Base-by-base conservation (phyloP, 2,113 vertebrate genomes). In the Burhinus oedicnemus region DNA sequence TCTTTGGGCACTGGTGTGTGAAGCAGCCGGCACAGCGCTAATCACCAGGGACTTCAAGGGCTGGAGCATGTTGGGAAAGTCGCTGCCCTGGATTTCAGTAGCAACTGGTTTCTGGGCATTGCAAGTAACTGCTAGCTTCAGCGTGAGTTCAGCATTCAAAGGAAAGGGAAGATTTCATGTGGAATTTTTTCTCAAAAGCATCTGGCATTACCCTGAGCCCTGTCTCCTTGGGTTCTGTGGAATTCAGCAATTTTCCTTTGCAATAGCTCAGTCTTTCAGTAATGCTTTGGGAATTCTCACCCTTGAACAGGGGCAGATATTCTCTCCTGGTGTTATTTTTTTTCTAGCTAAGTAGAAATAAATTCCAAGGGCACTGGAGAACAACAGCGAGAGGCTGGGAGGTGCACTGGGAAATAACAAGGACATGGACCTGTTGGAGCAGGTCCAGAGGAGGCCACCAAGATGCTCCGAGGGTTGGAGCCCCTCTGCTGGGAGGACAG, bases 251-350 rank as follows among this genome's bases (percentile, higher is more conserved):
- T 69, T 52, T 86, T 40, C 26, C 68, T 40, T n/a, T 44, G 60
- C 9, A 44, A 8, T 29, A 70, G 32, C 21, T 52, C 0, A 0
- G 21, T 15, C 45, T 29, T 13, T 44, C 15, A 44, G 45, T 18
- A 9, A 11, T 49, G 18, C 60, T 61, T 66, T 49, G 89, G 64
- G 42, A 81, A 49, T 57, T 83, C 27, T 60, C 30, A n/a, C 21
- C 45, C 40, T 30, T 12, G 12, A 49, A 2, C 36, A 32, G 30
- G 2, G 21, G 45, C 80, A 58, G 45, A 6, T 52, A 11, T 30
- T 74, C 83, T 42, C 47, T 78, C n/a, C 68, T 52, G 71, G n/a
- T 4, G 0, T 11, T 57, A 29, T 8, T 22, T 38, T 36, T 40
- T 70, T 45, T 40, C 40, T 42, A 12, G 66, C 42, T 16, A 12